phyloP scores from a whole-genome alignment of 2,888 invertebrate species.

The Trichopoda pennipes region DNA sequence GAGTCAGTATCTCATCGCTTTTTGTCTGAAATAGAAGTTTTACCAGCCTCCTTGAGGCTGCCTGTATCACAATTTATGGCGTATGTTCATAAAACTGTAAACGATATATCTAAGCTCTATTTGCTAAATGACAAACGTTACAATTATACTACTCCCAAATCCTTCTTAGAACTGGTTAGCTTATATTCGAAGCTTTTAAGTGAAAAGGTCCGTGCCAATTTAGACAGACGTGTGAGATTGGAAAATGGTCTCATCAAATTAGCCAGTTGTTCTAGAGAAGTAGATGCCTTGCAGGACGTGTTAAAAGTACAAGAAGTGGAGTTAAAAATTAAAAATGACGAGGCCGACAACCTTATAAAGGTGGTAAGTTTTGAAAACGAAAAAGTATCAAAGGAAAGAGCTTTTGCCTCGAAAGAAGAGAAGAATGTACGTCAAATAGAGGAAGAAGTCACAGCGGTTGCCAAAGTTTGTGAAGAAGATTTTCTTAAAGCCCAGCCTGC shows the following conservation, averaged over 20 bases:
- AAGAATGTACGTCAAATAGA: conserved; percentile 94
- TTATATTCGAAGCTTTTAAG: conserved; percentile 88
- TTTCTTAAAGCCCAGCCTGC: conserved; percentile 96
- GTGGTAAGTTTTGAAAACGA: conserved; percentile 94
- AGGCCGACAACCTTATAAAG: conserved; percentile 92
- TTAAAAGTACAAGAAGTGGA: conserved; percentile 89
- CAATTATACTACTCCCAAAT: conserved; percentile 98
- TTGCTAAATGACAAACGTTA: conserved; percentile 92
- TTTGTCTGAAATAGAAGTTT: conserved; percentile 86
- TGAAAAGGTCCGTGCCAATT: conserved; percentile 86
- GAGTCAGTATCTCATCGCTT: conserved; percentile 93
- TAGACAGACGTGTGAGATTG: conserved; percentile 88
- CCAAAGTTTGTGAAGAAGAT: conserved; percentile 93
- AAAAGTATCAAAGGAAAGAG: conserved; percentile 93
- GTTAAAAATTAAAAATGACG: conserved; percentile 92
- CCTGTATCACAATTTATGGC: conserved; percentile 94
- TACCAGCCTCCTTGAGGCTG: conserved; percentile 81
- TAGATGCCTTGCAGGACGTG: conserved; percentile 89
- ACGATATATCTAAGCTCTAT: conserved; percentile 90
- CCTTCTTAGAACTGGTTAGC: conserved; percentile 95
- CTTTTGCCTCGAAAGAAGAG: conserved; percentile 91
- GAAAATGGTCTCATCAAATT: conserved; percentile 94
- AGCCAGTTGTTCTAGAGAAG: conserved; percentile 91
- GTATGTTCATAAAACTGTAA: conserved; percentile 92
- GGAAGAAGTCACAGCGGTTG: conserved; percentile 91